Percentiles rank a stretch among this genome's conserved stretches.
Conservation (phyloP, 2,888 invertebrate genomes). For the Halocaridina rubra region DNA sequence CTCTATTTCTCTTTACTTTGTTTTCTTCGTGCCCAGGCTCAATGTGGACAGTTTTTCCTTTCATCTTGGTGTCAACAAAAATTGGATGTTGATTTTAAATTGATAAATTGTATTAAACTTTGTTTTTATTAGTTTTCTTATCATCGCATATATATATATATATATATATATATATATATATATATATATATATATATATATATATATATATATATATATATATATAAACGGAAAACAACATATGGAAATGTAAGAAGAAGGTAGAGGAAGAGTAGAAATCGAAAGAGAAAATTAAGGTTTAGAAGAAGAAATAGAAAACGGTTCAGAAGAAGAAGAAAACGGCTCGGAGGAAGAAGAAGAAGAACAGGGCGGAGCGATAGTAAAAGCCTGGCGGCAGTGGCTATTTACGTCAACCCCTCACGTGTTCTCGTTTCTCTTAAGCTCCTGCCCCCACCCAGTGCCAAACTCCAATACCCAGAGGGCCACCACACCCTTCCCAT, state of each 20-base stretch:
- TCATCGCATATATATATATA: not conserved
- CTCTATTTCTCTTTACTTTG: too few species aligned
- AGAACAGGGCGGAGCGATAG: not conserved
- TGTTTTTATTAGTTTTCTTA: not conserved
- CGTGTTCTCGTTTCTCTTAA: not conserved
- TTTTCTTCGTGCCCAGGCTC: too few species aligned
- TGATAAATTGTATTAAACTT: not conserved
- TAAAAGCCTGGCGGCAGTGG: not conserved
- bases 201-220: not conserved
- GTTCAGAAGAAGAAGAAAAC: too few species aligned
- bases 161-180: not conserved
- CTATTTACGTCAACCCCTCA: not conserved
- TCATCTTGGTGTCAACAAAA: too few species aligned
- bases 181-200: not conserved
- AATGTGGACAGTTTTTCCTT: too few species aligned
- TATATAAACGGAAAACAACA: too few species aligned
- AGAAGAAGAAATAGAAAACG: not conserved
- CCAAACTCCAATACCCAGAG: too few species aligned
- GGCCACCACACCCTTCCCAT: not conserved
- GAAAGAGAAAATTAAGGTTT: too few species aligned
- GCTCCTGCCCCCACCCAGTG: not conserved
- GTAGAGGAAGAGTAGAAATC: too few species aligned
- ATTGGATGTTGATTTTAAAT: too few species aligned
- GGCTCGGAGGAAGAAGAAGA: not conserved
- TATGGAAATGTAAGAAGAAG: too few species aligned